Percentiles rank a stretch among this genome's conserved stretches.
Conservation (phyloP, 2,888 invertebrate genomes). For the Pollenia griseotomentosa region DNA sequence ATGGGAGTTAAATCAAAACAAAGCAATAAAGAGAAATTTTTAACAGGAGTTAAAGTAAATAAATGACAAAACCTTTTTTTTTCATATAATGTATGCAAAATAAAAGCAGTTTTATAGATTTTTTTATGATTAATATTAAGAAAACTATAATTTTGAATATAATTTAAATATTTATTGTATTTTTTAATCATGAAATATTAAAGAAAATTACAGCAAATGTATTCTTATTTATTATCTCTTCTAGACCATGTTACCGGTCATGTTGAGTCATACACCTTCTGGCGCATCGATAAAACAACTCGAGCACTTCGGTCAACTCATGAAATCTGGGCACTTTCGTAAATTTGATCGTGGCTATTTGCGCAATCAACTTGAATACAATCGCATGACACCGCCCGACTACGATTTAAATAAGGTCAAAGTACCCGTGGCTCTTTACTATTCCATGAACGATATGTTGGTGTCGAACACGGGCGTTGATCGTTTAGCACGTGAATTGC, state of each 20-base stretch:
- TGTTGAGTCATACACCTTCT: slow-evolving; percentile 84
- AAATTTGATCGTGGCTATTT: slow-evolving; percentile 84
- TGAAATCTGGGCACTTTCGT: slow-evolving; percentile 84
- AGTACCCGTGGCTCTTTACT: slow-evolving; percentile 86
- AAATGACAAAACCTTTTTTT: no score
- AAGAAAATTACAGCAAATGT: no score
- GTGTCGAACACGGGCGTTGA: slow-evolving; percentile 86
- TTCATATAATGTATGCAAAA: no score
- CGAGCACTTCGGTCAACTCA: slow-evolving; percentile 84
- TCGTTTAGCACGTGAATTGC: slow-evolving; percentile 85
- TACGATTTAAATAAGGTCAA: slow-evolving; percentile 85
- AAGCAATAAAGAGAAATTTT: no score
- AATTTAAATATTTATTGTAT: no score
- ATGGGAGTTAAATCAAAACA: no score
- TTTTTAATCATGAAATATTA: no score
- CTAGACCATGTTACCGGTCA: slow-evolving; percentile 84
- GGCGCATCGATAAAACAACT: slow-evolving; percentile 84
- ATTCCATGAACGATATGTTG: slow-evolving; percentile 88
- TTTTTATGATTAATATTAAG: no score
- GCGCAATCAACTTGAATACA: slow-evolving; percentile 85
- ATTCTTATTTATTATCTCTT: slow-evolving; percentile 42
- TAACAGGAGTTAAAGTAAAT: no score
- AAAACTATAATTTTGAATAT: no score
- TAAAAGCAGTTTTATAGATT: no score
- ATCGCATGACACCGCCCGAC: slow-evolving; percentile 85